Conservation (phyloP, 2,888 invertebrate species). For the Caenorhabditis afra region DNA sequence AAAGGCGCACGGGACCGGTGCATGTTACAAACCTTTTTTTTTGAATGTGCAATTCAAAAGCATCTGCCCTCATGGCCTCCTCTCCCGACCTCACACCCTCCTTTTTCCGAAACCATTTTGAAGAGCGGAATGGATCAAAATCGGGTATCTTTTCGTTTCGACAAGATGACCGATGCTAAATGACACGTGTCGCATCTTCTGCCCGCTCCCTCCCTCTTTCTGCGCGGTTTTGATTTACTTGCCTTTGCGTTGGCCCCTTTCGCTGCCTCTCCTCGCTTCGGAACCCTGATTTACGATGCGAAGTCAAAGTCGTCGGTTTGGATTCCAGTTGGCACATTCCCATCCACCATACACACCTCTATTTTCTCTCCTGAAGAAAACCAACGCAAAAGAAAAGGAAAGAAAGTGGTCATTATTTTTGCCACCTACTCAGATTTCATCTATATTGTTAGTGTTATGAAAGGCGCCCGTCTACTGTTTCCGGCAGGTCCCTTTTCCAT, state of each 20-base stretch:
- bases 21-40: slow-evolving; percentile 32
- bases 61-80: slow-evolving; percentile 20
- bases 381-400: slow-evolving; percentile 24
- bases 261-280: slow-evolving; percentile 1
- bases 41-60: slow-evolving; percentile 22
- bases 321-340: slow-evolving; percentile 28
- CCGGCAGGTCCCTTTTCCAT: slow-evolving; percentile 2
- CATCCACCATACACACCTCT: slow-evolving; percentile 22
- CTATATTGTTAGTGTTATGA: slow-evolving; percentile 31
- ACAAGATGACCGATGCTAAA: slow-evolving; percentile 48
- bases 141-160: slow-evolving; percentile 17
- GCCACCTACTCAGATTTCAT: slow-evolving; percentile 49
- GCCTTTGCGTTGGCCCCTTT: slow-evolving; percentile 16
- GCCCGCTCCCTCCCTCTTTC: too few species aligned
- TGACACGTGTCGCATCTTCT: slow-evolving; percentile 45
- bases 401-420: slow-evolving; percentile 55
- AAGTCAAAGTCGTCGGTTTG: neutral
- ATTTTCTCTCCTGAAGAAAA: slow-evolving; percentile 12
- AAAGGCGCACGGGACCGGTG: slow-evolving; percentile 9
- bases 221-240: slow-evolving; percentile 51
- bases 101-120: neutral
- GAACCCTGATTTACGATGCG: slow-evolving; percentile 53
- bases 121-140: neutral
- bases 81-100: neutral
- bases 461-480: slow-evolving; percentile 19